These are phyloP conservation scores for Labia minor DNA, from an alignment of 2,888 invertebrate genomes.

Conservation along the genomic window DNA sequence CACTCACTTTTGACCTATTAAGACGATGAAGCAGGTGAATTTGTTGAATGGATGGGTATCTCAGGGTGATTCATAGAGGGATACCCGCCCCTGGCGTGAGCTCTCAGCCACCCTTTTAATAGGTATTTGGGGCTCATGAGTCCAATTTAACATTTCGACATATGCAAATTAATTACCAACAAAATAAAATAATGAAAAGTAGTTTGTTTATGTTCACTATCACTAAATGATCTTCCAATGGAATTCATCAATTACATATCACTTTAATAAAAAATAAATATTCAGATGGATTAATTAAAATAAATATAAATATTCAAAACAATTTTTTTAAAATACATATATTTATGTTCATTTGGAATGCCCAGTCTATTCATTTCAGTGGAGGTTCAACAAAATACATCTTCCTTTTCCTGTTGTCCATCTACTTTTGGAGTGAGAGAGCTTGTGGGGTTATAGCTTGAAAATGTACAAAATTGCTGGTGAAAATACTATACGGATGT, in stretches of 20 bases:
- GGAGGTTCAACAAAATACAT: no score
- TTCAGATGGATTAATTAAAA: no score
- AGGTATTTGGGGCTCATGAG: not conserved
- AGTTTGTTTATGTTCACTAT: constrained; percentile 5
- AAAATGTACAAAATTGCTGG: no score
- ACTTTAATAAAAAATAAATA: no score
- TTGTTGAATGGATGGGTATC: not conserved
- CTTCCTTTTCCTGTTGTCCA: no score
- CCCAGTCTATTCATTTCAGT: no score
- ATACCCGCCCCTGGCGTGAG: not conserved
- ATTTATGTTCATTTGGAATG: no score
- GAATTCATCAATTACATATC: not conserved
- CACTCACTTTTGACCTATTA: not conserved
- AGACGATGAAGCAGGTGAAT: not conserved
- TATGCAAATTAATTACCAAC: not conserved
- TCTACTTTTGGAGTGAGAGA: no score
- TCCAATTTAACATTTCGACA: constrained; percentile 1
- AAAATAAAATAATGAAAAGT: not conserved
- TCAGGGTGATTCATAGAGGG: not conserved
- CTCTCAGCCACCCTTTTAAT: not conserved
- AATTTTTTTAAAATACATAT: no score
- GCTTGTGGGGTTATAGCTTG: no score
- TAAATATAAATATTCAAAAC: no score
- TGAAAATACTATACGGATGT: no score
- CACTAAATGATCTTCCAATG: not conserved